Percentiles rank a stretch among this genome's conserved stretches.
These are phyloP conservation scores for Pyrgus malvae DNA, from an alignment of 2,888 invertebrate genomes.

Conservation along the genomic window DNA sequence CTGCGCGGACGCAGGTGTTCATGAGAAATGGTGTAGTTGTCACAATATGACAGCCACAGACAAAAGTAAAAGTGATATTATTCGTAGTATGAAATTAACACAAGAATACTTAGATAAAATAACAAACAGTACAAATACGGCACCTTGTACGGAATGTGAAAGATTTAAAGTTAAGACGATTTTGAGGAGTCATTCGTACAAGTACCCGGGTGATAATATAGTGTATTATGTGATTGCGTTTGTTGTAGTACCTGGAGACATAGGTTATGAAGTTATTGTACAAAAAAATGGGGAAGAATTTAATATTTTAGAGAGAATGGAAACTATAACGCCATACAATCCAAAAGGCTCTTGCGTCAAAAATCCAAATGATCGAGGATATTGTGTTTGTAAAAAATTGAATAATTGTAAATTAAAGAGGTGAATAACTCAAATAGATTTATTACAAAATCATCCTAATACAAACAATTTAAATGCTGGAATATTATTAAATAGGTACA, in stretches of 20 bases:
- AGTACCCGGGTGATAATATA: conserved; percentile 49
- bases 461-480: not conserved
- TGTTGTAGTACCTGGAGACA: conserved; percentile 83
- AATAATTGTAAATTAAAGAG: conserved; percentile 33
- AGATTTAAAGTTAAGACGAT: conserved; percentile 73
- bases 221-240: conserved; percentile 83
- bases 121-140: conserved; percentile 44
- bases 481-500: not conserved
- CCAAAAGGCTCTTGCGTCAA: conserved; percentile 48
- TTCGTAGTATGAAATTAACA: conserved; percentile 64
- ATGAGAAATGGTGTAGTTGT: conserved; percentile 89
- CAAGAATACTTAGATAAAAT: conserved; percentile 48
- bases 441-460: not conserved
- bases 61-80: conserved; percentile 57
- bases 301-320: conserved; percentile 76
- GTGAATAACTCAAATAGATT: conserved; percentile 18
- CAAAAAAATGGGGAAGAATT: conserved; percentile 58
- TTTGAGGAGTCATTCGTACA: conserved; percentile 61
- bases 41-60: conserved; percentile 69
- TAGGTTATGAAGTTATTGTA: conserved; percentile 85
- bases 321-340: conserved; percentile 56
- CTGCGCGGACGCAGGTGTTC: conserved; percentile 85
- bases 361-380: conserved; percentile 44
- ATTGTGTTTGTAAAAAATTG: conserved; percentile 49
- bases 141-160: conserved; percentile 66